These are phyloP conservation scores for Petrosia ficiformis DNA, from an alignment of 37 sponge, comb jelly and placozoan genomes.

Conservation along the genomic window DNA sequence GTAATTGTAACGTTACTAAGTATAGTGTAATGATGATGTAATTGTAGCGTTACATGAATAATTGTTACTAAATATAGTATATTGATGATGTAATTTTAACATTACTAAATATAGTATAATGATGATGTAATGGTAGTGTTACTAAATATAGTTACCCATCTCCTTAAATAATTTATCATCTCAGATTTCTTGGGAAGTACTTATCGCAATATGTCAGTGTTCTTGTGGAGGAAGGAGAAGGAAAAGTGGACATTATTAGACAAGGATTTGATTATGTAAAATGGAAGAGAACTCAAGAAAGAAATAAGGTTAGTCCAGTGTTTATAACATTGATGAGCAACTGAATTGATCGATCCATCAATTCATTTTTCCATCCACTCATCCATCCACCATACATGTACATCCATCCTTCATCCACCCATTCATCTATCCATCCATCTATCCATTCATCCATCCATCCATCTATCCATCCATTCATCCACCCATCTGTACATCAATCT, in stretches of 20 bases:
- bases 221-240: constrained; percentile 34
- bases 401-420: too few species aligned
- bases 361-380: too few species aligned
- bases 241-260: constrained; percentile 8
- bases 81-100: neutral
- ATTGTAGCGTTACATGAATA: neutral
- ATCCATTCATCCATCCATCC: too few species aligned
- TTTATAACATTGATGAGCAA: neutral
- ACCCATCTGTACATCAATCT: too few species aligned
- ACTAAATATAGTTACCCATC: neutral
- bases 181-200: constrained; percentile 75
- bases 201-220: constrained; percentile 72
- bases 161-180: neutral
- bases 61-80: neutral
- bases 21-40: neutral
- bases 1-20: neutral
- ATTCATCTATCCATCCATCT: too few species aligned
- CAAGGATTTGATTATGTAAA: constrained; percentile 64
- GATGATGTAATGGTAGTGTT: constrained; percentile 2
- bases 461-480: too few species aligned
- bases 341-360: too few species aligned
- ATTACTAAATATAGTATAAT: neutral
- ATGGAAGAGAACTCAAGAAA: constrained; percentile 52
- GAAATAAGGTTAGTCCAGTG: neutral
- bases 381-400: too few species aligned